Percentiles rank a stretch among this genome's conserved stretches.
These are phyloP conservation scores for Gouania willdenowi DNA, from an alignment of 2,797 vertebrate genomes.

Conservation along the genomic window DNA sequence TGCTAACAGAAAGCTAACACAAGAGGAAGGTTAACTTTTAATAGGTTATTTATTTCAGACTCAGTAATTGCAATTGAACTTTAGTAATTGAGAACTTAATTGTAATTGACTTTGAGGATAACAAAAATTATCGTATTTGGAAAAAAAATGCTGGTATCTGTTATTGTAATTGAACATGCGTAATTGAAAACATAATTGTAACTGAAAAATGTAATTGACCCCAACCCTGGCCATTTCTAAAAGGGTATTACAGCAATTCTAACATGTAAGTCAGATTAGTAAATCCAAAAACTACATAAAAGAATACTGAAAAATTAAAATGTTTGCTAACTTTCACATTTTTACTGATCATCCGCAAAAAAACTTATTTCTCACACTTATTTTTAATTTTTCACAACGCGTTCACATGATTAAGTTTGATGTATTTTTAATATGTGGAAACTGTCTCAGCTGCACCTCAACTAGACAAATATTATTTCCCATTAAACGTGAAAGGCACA, in stretches of 20 bases:
- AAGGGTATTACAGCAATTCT: conserved; percentile 1
- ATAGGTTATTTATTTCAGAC: no score
- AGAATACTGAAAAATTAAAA: conserved; percentile 8
- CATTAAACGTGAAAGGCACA: conserved; percentile 60
- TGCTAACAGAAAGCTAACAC: no score
- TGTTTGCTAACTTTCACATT: conserved; percentile 18
- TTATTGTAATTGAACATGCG: no score
- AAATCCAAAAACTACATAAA: conserved; percentile 4
- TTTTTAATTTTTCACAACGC: conserved; percentile 37
- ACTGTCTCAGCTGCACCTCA: conserved; percentile 51
- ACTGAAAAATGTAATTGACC: no score
- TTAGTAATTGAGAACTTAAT: no score
- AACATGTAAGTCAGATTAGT: conserved; percentile 11
- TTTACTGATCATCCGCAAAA: conserved; percentile 9
- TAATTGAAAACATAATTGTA: no score
- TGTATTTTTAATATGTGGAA: conserved; percentile 28
- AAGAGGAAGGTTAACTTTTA: no score
- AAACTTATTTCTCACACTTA: conserved; percentile 31
- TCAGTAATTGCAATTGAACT: no score
- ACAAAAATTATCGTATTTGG: no score
- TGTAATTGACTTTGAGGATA: no score
- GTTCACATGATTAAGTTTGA: conserved; percentile 27
- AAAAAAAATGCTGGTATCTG: no score
- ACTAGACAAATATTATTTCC: conserved; percentile 53
- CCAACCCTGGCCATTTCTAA: no score